Conservation (phyloP, 2,888 invertebrate species). For the Acleris emargana region DNA sequence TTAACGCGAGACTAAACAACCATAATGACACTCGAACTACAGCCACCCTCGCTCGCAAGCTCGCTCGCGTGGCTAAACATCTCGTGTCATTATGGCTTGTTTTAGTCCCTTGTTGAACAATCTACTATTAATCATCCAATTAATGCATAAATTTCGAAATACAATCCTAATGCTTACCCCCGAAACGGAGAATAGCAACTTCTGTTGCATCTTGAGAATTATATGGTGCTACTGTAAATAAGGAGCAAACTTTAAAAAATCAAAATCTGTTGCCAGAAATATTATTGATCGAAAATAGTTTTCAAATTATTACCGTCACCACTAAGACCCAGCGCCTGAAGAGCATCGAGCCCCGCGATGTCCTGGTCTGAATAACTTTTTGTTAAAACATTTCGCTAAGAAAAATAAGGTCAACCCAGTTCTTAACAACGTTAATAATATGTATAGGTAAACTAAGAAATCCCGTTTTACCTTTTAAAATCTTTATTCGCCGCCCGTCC, state of each 20-base stretch:
- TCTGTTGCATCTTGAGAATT: too few species aligned
- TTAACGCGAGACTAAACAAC: too few species aligned
- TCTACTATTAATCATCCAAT: too few species aligned
- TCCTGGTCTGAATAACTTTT: constrained; percentile 53
- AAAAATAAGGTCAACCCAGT: neutral
- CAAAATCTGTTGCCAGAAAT: neutral
- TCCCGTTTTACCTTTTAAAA: constrained; percentile 47
- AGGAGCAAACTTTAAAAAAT: neutral
- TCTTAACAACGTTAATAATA: too few species aligned
- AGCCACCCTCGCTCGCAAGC: too few species aligned
- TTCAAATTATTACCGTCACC: constrained; percentile 54
- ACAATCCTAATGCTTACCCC: too few species aligned
- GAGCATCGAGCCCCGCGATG: constrained; percentile 60
- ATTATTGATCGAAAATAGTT: neutral
- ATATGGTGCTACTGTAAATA: neutral
- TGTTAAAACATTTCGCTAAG: neutral
- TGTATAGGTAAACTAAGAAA: neutral
- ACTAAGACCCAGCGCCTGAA: constrained; percentile 64
- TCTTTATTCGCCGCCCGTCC: constrained; percentile 51
- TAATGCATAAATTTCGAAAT: too few species aligned
- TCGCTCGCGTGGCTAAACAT: too few species aligned
- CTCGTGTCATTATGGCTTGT: too few species aligned
- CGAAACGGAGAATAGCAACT: too few species aligned
- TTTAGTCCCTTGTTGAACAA: too few species aligned
- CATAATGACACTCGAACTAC: too few species aligned